phyloP scores from a whole-genome alignment of 2,888 invertebrate genomes.

The Agrenia bidenticulata region DNA sequence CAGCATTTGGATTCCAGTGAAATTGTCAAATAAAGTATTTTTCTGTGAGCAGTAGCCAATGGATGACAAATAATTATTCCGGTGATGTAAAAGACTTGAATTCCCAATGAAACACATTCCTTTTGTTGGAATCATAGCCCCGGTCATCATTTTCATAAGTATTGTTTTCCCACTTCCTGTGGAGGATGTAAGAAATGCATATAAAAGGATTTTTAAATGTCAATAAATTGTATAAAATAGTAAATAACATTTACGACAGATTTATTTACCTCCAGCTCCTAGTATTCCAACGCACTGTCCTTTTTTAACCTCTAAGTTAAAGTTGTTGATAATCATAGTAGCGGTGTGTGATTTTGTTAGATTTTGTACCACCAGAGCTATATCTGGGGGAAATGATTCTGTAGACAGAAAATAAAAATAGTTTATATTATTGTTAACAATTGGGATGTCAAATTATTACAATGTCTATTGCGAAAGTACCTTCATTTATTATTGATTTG shows the following conservation, averaged over 20 bases:
- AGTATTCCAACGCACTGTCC: slow-evolving; percentile 45
- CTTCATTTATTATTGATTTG: slow-evolving; percentile 22
- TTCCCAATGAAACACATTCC: slow-evolving; percentile 38
- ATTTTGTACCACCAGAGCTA: slow-evolving; percentile 31
- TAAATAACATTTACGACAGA: not conserved
- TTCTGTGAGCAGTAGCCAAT: slow-evolving; percentile 48
- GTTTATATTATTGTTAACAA: slow-evolving; percentile 1
- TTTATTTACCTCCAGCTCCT: slow-evolving; percentile 32
- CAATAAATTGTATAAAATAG: too few relatives aligned
- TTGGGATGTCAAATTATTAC: not conserved
- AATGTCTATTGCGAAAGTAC: slow-evolving; percentile 9
- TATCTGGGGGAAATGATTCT: slow-evolving; percentile 25
- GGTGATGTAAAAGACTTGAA: slow-evolving; percentile 29
- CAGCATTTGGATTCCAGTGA: slow-evolving; percentile 45
- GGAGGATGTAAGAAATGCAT: not conserved
- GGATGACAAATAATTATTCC: slow-evolving; percentile 30
- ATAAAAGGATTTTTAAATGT: not conserved
- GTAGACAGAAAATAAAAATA: not conserved
- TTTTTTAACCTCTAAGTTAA: slow-evolving; percentile 36
- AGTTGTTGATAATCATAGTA: slow-evolving; percentile 38
- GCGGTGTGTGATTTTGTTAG: slow-evolving; percentile 37
- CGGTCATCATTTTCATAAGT: slow-evolving; percentile 36
- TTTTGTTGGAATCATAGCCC: slow-evolving; percentile 34
- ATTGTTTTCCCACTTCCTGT: slow-evolving; percentile 35
- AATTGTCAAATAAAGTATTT: slow-evolving; percentile 30